phyloP scores from a whole-genome alignment of 2,113 vertebrate species.

The Aldabrachelys gigantea region DNA sequence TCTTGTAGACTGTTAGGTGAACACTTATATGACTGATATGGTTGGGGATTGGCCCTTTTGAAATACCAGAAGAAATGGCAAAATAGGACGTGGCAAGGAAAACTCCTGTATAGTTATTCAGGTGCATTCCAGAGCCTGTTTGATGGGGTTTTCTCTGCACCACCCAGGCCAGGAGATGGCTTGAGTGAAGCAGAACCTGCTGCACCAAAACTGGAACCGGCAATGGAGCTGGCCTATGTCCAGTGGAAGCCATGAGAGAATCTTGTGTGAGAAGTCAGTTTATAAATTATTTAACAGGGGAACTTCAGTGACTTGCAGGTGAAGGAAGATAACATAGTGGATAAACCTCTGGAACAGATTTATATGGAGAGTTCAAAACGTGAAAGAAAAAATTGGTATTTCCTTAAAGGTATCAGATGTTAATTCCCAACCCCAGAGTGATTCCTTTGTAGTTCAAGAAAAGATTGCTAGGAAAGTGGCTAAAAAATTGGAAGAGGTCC shows the following conservation, averaged over 20 bases:
- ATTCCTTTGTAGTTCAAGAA: not conserved
- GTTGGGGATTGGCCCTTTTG: not conserved
- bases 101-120: not conserved
- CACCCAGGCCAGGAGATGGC: not conserved
- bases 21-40: not conserved
- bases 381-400: not conserved
- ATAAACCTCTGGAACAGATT: not conserved
- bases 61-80: not conserved
- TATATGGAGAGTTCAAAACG: not conserved
- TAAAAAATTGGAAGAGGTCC: not conserved
- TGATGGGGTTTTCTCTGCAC: not conserved
- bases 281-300: not conserved
- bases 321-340: not conserved
- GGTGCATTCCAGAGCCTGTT: not conserved
- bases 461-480: not conserved
- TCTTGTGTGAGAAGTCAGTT: not conserved
- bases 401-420: not conserved
- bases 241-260: not conserved
- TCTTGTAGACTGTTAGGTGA: not conserved
- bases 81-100: not conserved
- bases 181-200: not conserved
- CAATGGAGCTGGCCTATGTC: not conserved
- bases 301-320: not conserved
- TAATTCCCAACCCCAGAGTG: not conserved
- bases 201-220: not conserved